Evolutionary conservation across 37 sponge, comb jelly and placozoan genomes (phyloP).

Genomic region (Diacarnus erythraeanus): DNA sequence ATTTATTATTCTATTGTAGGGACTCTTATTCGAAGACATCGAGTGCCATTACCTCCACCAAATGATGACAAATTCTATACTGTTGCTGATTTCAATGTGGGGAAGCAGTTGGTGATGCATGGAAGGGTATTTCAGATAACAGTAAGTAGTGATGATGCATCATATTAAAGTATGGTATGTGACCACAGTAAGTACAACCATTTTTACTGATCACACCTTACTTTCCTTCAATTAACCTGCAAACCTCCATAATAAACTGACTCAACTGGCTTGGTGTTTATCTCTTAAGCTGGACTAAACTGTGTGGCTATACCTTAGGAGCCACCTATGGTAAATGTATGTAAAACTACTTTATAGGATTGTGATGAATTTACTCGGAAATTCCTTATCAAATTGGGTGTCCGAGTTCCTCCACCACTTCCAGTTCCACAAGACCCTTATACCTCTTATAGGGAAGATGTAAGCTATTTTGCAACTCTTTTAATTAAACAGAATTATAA

Average conservation of each 20-base stretch:
- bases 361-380: slow-evolving; percentile 96
- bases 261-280: too few relatives aligned
- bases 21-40: slow-evolving; percentile 91
- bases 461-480: slow-evolving; percentile 6
- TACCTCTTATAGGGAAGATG: slow-evolving; percentile 62
- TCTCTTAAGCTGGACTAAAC: too few relatives aligned
- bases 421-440: slow-evolving; percentile 78
- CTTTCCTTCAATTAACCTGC: too few relatives aligned
- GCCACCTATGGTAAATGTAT: too few relatives aligned
- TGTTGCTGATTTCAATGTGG: slow-evolving; percentile 93
- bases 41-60: slow-evolving; percentile 92
- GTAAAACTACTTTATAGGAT: slow-evolving; percentile 58
- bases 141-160: slow-evolving; percentile 49
- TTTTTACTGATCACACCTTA: too few relatives aligned
- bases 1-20: slow-evolving; percentile 26
- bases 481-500: background rate
- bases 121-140: slow-evolving; percentile 79
- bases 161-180: too few relatives aligned
- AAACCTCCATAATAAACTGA: too few relatives aligned
- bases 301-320: too few relatives aligned
- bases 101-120: slow-evolving; percentile 74
- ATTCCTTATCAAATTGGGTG: slow-evolving; percentile 88
- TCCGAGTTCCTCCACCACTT: slow-evolving; percentile 50
- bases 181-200: too few relatives aligned
- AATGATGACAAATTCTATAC: slow-evolving; percentile 91